Conservation (phyloP, 2,797 vertebrate genomes). For the Pelodytes ibericus region DNA sequence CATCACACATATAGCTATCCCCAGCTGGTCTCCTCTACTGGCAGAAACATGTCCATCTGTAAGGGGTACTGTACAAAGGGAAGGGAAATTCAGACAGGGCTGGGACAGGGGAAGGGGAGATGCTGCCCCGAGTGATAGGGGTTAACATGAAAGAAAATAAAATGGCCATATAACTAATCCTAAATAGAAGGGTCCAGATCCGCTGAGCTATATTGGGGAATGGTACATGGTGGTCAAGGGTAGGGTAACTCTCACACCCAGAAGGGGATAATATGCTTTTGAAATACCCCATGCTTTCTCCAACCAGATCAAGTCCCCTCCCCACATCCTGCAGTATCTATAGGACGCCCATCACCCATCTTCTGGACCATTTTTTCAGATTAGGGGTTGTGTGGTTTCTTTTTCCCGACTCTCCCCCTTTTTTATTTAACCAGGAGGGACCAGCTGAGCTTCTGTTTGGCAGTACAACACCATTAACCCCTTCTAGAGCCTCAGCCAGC, state of each 20-base stretch:
- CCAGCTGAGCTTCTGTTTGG: slow-evolving; percentile 17
- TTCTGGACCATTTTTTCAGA: slow-evolving; percentile 38
- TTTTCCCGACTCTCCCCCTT: not conserved
- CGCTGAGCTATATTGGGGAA: not conserved
- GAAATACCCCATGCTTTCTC: not conserved
- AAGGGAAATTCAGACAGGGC: not conserved
- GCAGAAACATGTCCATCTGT: slow-evolving; percentile 4
- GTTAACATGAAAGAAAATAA: not conserved
- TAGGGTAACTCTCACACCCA: not conserved
- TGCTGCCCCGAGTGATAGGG: not conserved
- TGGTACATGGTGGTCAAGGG: not conserved
- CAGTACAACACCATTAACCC: slow-evolving; percentile 24
- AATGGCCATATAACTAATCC: too few relatives aligned
- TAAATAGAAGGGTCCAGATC: not conserved
- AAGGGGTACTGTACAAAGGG: not conserved
- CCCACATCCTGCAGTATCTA: slow-evolving; percentile 39
- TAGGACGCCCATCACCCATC: slow-evolving; percentile 50
- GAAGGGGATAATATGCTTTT: not conserved
- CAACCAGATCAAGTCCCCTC: slow-evolving; percentile 28
- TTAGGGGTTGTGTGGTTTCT: too few relatives aligned
- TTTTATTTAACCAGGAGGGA: slow-evolving; percentile 2
- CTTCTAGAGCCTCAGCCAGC: not conserved
- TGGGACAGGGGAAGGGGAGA: not conserved
- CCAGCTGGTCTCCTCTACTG: slow-evolving; percentile 30
- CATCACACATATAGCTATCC: slow-evolving; percentile 1